A percentile compares a stretch with the other conserved stretches of the same genome.
Conservation (phyloP, 2,113 vertebrate species). For the Urocitellus parryii region DNA sequence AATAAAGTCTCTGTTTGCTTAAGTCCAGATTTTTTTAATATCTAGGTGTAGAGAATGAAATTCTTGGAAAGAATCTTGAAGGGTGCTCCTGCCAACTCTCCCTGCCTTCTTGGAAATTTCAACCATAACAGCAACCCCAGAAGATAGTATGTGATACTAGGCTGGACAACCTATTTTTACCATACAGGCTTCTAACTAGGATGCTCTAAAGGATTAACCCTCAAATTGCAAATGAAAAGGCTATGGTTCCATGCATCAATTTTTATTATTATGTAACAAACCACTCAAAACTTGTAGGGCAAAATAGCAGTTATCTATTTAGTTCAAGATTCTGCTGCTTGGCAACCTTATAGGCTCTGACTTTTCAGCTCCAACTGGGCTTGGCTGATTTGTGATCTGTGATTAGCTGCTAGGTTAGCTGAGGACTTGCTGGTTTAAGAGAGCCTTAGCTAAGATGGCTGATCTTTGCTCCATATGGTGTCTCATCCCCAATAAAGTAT, state of each 20-base stretch:
- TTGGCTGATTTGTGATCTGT: neutral
- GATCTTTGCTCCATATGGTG: neutral
- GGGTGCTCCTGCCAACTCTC: neutral
- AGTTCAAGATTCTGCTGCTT: neutral
- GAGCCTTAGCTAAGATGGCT: too few relatives aligned
- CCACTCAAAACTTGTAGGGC: neutral
- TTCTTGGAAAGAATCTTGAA: neutral
- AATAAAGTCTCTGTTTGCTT: neutral
- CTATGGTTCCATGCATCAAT: neutral
- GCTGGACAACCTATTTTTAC: neutral
- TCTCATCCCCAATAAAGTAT: neutral
- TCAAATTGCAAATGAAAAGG: neutral
- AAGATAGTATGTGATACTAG: neutral
- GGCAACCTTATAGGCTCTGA: neutral
- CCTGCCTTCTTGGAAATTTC: neutral
- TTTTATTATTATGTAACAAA: neutral
- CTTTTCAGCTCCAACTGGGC: neutral
- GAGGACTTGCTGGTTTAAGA: neutral
- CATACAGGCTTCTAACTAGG: neutral
- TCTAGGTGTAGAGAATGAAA: neutral
- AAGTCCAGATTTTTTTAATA: neutral
- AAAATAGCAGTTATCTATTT: neutral
- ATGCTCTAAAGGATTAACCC: neutral
- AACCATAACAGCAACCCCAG: neutral
- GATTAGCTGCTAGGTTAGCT: neutral